Conservation (phyloP, 1,140 invertebrate genomes). For the Drosophila sturtevanti region DNA sequence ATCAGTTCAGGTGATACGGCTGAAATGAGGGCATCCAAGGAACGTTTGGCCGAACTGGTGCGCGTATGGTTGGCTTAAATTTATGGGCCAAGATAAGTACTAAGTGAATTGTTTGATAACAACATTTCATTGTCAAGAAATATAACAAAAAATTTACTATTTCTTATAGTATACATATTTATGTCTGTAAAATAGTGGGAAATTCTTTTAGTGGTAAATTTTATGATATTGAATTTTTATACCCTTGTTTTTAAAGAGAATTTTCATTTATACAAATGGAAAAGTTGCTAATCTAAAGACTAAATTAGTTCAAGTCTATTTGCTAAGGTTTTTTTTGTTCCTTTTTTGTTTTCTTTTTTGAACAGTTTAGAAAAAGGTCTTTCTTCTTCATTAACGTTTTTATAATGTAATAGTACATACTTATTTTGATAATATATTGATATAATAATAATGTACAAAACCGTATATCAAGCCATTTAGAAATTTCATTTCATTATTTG, state of each 20-base stretch:
- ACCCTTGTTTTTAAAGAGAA: too few relatives aligned
- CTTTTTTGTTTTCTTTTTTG: too few relatives aligned
- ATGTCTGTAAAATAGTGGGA: not conserved
- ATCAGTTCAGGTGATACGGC: conserved; percentile 84
- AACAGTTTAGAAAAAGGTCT: too few relatives aligned
- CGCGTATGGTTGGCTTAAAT: conserved; percentile 84
- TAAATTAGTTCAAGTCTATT: too few relatives aligned
- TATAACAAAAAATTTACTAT: not conserved
- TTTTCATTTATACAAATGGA: too few relatives aligned
- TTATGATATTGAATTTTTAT: not conserved
- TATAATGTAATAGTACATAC: too few relatives aligned
- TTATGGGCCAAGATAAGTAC: conserved; percentile 1
- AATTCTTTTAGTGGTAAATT: not conserved
- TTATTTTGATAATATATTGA: too few relatives aligned
- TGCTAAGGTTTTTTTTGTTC: too few relatives aligned
- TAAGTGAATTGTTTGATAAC: conserved; percentile 4
- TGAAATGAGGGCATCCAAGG: conserved; percentile 85
- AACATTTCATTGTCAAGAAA: not conserved
- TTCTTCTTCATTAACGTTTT: too few relatives aligned
- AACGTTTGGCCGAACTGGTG: conserved; percentile 84
- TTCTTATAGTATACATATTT: not conserved
- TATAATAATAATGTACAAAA: too few relatives aligned
- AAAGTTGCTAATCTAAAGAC: too few relatives aligned
- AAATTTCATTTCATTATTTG: not conserved
- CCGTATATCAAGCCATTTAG: too few relatives aligned